Evolutionary conservation across 2,797 vertebrate genomes (phyloP), one percentile per base, ranked within the genome.

Genomic region (Falco cherrug): DNA sequence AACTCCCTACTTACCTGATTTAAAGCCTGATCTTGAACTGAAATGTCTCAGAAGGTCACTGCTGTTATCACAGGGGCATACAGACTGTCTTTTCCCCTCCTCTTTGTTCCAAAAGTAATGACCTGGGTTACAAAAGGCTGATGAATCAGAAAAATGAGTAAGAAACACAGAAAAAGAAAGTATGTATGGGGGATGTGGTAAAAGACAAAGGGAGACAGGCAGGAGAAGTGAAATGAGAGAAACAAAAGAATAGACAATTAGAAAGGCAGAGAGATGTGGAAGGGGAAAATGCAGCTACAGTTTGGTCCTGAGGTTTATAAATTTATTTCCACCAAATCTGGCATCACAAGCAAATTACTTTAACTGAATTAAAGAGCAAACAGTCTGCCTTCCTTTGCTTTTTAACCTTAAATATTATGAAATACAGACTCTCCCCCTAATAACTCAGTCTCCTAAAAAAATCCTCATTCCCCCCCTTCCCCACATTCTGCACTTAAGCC

Each of bases 11-110:
- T 97, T 96, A 96, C 95, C 96, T 96, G 92, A 94, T 84, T 61
- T 90, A 97, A 96, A 96, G 96, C 94, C 96, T 96, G 88, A 93
- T 97, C 96, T 93, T 79, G 96, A 92, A 96, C 90, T 96, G 95
- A 96, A 82, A 54, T 94, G 67, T 51, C 95, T 97, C 95, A 97
- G 96, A 81, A 91, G 89, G 71, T 64, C 93, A 96, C 45, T 89
- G 95, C 50, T 95, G 95, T 80, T 96, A 96, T 94, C 95, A 92
- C 92, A 96, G 84, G 75, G 87, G 64, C 68, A 96, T 95, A 97
- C 64, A 97, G 89, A 95, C 54, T 96, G 86, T 90, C 81, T 96
- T 96, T 97, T 92, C 78, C 96, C 95, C 84, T 96, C 50, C 94
- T 96, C 84, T 94, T 87, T 97, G 95, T 54, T 97, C 93, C 96